Evolutionary conservation across 2,888 invertebrate genomes (phyloP), one percentile per base, ranked within the genome.

Genomic region (Acanthosoma haemorrhoidale): DNA sequence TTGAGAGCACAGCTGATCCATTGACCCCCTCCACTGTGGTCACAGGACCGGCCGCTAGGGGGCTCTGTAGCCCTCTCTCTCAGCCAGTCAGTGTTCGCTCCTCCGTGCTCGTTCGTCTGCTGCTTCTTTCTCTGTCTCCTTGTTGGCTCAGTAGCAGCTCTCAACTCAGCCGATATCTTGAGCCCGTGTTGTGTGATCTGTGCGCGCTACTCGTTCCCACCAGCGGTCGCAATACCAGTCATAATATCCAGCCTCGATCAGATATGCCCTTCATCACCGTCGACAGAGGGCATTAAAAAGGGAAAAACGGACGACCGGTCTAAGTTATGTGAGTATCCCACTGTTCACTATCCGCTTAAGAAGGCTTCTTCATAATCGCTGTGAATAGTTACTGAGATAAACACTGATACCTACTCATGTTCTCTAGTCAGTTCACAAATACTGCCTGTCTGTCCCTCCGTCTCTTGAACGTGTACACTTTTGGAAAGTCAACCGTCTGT

Each of bases 241-340:
- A 51, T n/a, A 32, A 15, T 31, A 18, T 29, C 31, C 15, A 6
- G 18, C 29, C 38, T 4, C n/a, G 21, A 21, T 16, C 34, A 61
- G 61, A 36, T 61, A 61, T 61, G 61, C 61, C 21, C 61, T n/a
- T 61, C 61, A 61, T 21, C 36, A 61, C 16, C 32, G 34, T 36
- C 61, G n/a, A 36, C 61, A 18, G 21, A 16, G 21, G 38, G 16
- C 36, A 31, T 29, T 61, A 61, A 61, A 59, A 59, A 21, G 32
- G 25, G 36, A 61, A 61, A 61, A 61, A 61, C 61, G 61, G 61
- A 61, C 61, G 61, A 61, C 61, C 61, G 61, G 21, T 18, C 34
- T 4, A 36, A 61, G 61, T 61, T 61, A 61, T 61, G 61, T 61
- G 36, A 61, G 61, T 61, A 61, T n/a, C n/a, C n/a, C n/a, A n/a